Base-by-base conservation (phyloP, 2,113 vertebrate species). In the Burhinus oedicnemus region DNA sequence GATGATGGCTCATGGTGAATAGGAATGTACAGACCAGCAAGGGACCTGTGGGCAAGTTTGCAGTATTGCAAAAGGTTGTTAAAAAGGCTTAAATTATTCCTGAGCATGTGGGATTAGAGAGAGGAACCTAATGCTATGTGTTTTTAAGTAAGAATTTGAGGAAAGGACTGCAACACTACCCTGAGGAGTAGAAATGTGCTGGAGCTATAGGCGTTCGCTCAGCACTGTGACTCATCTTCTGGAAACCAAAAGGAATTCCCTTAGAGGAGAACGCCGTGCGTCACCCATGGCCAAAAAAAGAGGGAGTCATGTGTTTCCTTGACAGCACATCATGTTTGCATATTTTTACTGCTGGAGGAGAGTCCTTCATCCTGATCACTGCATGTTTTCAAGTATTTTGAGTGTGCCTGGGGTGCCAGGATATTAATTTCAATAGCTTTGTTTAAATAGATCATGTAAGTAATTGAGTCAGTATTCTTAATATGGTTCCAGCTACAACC, bases 211-310 rank as follows among this genome's bases (percentile, higher is more conserved):
- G 45, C 26, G 1, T 89, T 95, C 5, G 30, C 85, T 90, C 38
- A 88, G 83, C 54, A 30, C 82, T 10, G 8, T 96, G 95, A 95
- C 88, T 96, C 75, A 95, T 94, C 62, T 92, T 81, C 89, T 92
- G 92, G 66, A 94, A 94, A 45, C 51, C 60, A 77, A 23, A 90
- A 95, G 96, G 93, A 87, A 95, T 96, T 94, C 96, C 96, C 96
- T 96, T 45, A 77, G 87, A 92, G 82, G 62, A 89, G 90, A 86
- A 71, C 5, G 58, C 55, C 0, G 0, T 90, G 92, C 7, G 3
- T 93, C 96, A 83, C 49, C 44, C 60, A 3, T 3, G 4, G 83
- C 87, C 89, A 78, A 61, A 77, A 95, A 71, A 74, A 78, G 78
- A 87, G 57, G 26, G 57, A 70, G 38, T 83, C 36, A 34, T 22